Evolutionary conservation across 1,140 invertebrate genomes (phyloP).

Genomic region (Cardiocondyla obscurior): DNA sequence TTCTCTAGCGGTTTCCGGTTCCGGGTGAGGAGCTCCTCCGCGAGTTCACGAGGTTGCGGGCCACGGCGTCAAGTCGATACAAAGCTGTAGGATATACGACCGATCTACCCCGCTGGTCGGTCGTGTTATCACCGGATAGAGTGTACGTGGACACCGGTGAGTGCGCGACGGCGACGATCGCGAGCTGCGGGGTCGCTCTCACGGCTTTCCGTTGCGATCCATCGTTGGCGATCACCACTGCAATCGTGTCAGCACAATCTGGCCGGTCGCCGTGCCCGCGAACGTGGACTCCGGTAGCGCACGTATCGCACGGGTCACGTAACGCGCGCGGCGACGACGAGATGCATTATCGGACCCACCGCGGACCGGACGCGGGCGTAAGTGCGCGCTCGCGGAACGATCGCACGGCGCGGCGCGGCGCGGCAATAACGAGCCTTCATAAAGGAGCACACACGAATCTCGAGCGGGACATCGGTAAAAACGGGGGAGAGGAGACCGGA

Average conservation of each 20-base stretch:
- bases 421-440: not conserved
- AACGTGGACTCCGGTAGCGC: constrained; percentile 5
- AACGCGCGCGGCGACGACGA: constrained; percentile 47
- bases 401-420: not conserved
- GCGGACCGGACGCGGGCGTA: constrained; percentile 29
- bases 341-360: constrained; percentile 25
- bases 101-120: too few species aligned
- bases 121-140: too few species aligned
- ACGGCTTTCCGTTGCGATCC: constrained; percentile 34
- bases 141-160: too few species aligned
- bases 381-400: not conserved
- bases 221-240: not conserved
- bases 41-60: too few species aligned
- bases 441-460: constrained; percentile 71
- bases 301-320: constrained; percentile 48
- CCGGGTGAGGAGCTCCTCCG: too few species aligned
- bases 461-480: constrained; percentile 71
- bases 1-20: too few species aligned
- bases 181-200: not conserved
- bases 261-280: not conserved
- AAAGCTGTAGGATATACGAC: constrained; percentile 72
- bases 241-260: not conserved
- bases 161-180: not conserved
- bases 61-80: too few species aligned
- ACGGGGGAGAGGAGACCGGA: constrained; percentile 46